Evolutionary conservation across 2,888 invertebrate species (phyloP).

Genomic region (Synergus gifuensis): DNA sequence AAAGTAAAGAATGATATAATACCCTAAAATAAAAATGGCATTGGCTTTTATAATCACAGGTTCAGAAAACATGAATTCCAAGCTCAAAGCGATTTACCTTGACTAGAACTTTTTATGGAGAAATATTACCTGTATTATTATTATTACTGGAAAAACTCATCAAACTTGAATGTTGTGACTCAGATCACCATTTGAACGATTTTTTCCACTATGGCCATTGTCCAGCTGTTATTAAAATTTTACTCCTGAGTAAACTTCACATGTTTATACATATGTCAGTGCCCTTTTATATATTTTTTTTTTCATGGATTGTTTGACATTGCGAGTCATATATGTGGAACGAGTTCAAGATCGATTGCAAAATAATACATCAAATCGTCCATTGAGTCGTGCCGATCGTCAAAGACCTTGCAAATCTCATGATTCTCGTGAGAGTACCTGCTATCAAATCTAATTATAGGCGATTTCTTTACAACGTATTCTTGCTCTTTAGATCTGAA

Average conservation of each 20-base stretch:
- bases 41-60: no score
- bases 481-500: background rate
- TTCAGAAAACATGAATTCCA: background rate
- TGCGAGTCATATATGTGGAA: constrained; percentile 37
- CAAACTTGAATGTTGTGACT: constrained; percentile 31
- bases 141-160: constrained; percentile 20
- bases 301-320: constrained; percentile 38
- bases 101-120: background rate
- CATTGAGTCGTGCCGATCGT: constrained; percentile 20
- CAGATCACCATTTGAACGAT: constrained; percentile 31
- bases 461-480: background rate
- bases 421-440: constrained; percentile 14
- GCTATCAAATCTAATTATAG: constrained; percentile 32
- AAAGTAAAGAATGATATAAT: no score
- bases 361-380: constrained; percentile 39
- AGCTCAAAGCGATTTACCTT: background rate
- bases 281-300: constrained; percentile 24
- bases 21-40: background rate
- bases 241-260: constrained; percentile 21
- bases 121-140: background rate
- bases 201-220: constrained; percentile 32
- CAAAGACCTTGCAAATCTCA: constrained; percentile 39
- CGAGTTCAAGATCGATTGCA: constrained; percentile 39
- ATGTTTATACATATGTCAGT: constrained; percentile 33
- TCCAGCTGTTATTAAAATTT: constrained; percentile 32